Base-by-base conservation (phyloP, 2,797 vertebrate species). In the Psittacula derbiana region DNA sequence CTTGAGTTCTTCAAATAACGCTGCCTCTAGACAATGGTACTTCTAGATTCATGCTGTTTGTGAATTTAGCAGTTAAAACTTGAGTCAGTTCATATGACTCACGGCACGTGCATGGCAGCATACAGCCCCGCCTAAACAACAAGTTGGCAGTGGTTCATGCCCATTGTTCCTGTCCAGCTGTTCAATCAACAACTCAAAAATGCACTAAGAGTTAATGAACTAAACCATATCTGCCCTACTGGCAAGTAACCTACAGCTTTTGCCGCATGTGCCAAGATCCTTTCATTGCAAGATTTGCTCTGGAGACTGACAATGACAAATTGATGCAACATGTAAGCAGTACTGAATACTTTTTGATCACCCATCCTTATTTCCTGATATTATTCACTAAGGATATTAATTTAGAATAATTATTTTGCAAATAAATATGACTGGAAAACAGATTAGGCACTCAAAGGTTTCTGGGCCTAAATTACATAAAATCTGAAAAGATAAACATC, bases 21-120 rank as follows among this genome's bases (percentile, higher is more conserved):
- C 10, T 55, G 36, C 0, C 41, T 53, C 76, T 62, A 81, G 38
- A 46, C 41, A 80, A 31, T 1, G 16, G n/a, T 23, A 19, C 21
- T 40, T 86, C n/a, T 46, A 52, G 25, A 53, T 31, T 71, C 25
- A 12, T 4, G 23, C 30, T 46, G 5, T 17, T 33, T 6, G 5
- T 79, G 20, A 67, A 61, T 41, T 30, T 12, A 64, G 76, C 70
- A 74, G 10, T 33, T 41, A 36, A 40, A 49, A 36, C 18, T 40
- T 47, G 16, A 27, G 21, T 25, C 57, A 61, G 76, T 11, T 67
- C 43, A 16, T 1, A 12, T 0, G 2, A 64, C 38, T n/a, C 57
- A 13, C 0, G 1, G 24, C 31, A 46, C 0, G 0, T 0, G 1
- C 7, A 28, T 0, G 33, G 27, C 3, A 5, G 41, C 38, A 46